Evolutionary conservation across 2,113 vertebrate genomes (phyloP), one percentile per base, ranked within the genome.

Genomic region (Aspidoscelis tigris): DNA sequence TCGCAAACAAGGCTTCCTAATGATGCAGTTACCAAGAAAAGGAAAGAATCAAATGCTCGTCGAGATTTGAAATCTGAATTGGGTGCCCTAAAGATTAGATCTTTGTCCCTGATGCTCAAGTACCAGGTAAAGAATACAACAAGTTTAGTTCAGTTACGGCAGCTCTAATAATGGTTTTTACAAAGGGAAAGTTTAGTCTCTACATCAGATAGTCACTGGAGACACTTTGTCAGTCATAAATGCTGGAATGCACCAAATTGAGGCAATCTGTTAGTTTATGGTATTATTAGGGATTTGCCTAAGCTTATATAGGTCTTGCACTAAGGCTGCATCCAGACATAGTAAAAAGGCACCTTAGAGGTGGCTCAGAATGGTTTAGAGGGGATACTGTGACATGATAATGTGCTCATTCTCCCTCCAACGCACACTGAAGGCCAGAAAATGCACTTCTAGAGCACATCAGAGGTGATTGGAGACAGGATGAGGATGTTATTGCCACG

Each of bases 1-100:
- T 50, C 69, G 2, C 18, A 3, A 0, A 2, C 0, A 22, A 39
- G 33, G 26, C 44, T 58, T 3, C 68, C 58, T 41, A 61, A 39
- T 71, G 9, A 44, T 26, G 43, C 18, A 5, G 21, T 47, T 78
- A 65, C 10, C 3, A 47, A 18, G 55, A 75, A 75, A 47, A 6
- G 43, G 16, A 72, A 16, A 1, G 12, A 80, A 16, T 7, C 22
- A 70, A 65, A 65, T 58, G 1, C 78, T 55, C n/a, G 1, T 3
- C 20, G 44, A 50, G 76, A 39, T 26, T 66, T 43, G 4, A 41
- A 22, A 65, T 78, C 26, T 39, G 24, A 61, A 61, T 24, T 20
- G 4, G 11, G 43, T 21, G 21, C 21, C 21, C 1, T 61, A 77
- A 61, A n/a, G 55, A 10, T 8, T 20, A 21, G 7, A 64, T 39